Conservation (phyloP, 1,140 invertebrate species). For the Neotoxoptera formosana region DNA sequence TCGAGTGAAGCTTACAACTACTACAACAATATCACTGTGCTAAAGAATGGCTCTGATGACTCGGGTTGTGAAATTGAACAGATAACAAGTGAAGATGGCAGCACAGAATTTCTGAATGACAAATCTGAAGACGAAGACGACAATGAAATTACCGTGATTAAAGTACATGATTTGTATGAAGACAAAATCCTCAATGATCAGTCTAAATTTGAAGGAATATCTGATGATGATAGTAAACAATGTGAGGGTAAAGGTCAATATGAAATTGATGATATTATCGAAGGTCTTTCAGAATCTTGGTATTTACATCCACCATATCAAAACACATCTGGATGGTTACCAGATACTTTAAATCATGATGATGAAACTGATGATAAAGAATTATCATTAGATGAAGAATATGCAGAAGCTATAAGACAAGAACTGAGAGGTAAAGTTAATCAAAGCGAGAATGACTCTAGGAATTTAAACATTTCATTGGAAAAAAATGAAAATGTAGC, state of each 20-base stretch:
- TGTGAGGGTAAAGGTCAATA: constrained; percentile 46
- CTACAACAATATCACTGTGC: constrained; percentile 29
- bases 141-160: constrained; percentile 49
- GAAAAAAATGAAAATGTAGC: constrained; percentile 1
- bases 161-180: constrained; percentile 42
- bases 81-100: constrained; percentile 58
- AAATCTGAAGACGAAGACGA: constrained; percentile 56
- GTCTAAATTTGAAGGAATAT: background rate
- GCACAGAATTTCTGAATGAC: constrained; percentile 53
- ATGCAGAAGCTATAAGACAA: constrained; percentile 69
- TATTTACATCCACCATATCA: constrained; percentile 52
- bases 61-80: constrained; percentile 58
- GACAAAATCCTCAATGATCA: background rate
- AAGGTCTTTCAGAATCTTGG: constrained; percentile 56
- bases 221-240: background rate
- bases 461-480: constrained; percentile 52
- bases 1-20: constrained; percentile 35
- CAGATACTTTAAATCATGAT: constrained; percentile 44
- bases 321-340: constrained; percentile 46
- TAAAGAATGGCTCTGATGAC: constrained; percentile 63
- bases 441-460: constrained; percentile 45
- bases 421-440: constrained; percentile 67
- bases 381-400: constrained; percentile 58
- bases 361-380: constrained; percentile 30
- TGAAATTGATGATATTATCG: constrained; percentile 58